These are phyloP conservation scores for Phataginus tricuspis DNA, from an alignment of 2,797 vertebrate species.

Conservation along the genomic window DNA sequence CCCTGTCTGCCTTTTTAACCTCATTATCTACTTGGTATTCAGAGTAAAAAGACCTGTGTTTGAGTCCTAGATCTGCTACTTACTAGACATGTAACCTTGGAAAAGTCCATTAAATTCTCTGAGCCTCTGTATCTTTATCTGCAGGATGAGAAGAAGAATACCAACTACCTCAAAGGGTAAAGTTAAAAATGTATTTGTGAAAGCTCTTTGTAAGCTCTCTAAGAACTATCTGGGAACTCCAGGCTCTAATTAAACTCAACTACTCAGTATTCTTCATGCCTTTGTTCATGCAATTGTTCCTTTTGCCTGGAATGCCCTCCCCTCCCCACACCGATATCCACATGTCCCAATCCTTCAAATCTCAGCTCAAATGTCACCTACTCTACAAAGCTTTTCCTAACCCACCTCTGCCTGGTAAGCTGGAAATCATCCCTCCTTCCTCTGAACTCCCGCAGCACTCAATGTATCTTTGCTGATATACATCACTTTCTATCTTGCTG, in stretches of 20 bases:
- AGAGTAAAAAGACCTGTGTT: constrained; percentile 15
- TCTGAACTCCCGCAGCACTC: constrained; percentile 3
- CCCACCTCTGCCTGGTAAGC: constrained; percentile 34
- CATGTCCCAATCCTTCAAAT: constrained; percentile 67
- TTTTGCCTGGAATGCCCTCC: constrained; percentile 50
- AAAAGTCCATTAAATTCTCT: constrained; percentile 43
- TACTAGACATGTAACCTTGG: constrained; percentile 1
- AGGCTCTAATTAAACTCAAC: constrained; percentile 48
- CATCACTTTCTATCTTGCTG: constrained; percentile 23
- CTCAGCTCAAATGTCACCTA: constrained; percentile 64
- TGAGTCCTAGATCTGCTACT: constrained; percentile 20
- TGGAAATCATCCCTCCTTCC: constrained; percentile 22
- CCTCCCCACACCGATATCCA: not conserved
- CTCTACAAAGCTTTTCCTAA: constrained; percentile 50
- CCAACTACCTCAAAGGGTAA: not conserved
- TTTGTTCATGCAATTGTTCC: constrained; percentile 62
- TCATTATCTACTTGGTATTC: constrained; percentile 48
- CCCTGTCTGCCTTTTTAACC: constrained; percentile 38
- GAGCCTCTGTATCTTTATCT: constrained; percentile 39
- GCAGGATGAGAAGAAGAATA: not conserved
- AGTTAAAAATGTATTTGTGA: constrained; percentile 45
- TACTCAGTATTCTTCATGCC: constrained; percentile 33
- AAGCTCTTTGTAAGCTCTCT: constrained; percentile 32
- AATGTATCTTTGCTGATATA: not conserved
- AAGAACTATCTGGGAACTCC: constrained; percentile 32